Base-by-base conservation (phyloP, 2,797 vertebrate species). In the Cottoperca gobio region DNA sequence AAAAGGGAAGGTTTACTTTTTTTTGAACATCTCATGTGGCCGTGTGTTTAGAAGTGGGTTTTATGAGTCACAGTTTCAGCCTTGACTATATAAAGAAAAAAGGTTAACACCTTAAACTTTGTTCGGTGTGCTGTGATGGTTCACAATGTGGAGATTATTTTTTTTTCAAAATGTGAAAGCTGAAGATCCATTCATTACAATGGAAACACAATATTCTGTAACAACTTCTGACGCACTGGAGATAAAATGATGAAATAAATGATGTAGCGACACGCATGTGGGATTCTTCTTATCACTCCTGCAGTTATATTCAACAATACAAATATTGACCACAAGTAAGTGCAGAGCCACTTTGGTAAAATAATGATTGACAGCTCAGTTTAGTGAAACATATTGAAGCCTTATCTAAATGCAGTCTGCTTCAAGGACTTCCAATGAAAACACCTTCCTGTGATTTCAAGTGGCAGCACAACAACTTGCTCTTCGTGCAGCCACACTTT, bases 241-340 rank as follows among this genome's bases (percentile, higher is more conserved):
- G 43, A 50, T 8, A 66, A 49, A 48, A 48, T 58, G 19, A 54
- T 67, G 11, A 76, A 91, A 88, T 88, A 90, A 88, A 92, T 70
- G 2, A 52, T 74, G 35, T n/a, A 42, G 40, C 69, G 52, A 70
- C 7, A 45, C 33, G n/a, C 35, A 31, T 39, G 13, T 48, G 8
- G 21, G 37, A 4, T 43, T 70, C 28, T 4, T 39, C 17, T 33
- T 53, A 42, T 11, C 12, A 43, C 26, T 50, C 0, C n/a, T 59
- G 16, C 42, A 16, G 31, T 17, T 40, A 62, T 50, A 9, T 28
- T 42, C 6, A 26, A 59, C 39, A 37, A 3, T 7, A 28, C 16
- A 45, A 40, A 54, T 43, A 40, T 5, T 70, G 21, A 58, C 43
- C 50, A 55, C 13, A 24, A 48, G 24, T 58, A 19, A 70, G 6